phyloP scores from a whole-genome alignment of 2,113 vertebrate species.

The Campylorhamphus procurvoides region DNA sequence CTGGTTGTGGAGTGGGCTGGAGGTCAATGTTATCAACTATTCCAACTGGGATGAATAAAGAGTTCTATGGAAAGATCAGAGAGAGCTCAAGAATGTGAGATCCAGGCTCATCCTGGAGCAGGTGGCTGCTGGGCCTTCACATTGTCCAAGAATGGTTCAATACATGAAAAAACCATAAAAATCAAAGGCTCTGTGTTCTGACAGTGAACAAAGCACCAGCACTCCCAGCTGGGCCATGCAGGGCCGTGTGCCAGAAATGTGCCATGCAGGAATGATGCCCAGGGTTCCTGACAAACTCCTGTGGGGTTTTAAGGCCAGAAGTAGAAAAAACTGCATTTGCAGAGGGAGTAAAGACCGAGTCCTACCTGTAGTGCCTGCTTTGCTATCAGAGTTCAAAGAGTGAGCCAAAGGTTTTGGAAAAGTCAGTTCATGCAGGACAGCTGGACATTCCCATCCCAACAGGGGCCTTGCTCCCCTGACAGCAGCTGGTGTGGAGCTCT shows the following conservation, averaged over 20 bases:
- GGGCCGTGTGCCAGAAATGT: not conserved
- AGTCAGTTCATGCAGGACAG: too few relatives aligned
- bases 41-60: not conserved
- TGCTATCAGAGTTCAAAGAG: too few relatives aligned
- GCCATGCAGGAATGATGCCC: not conserved
- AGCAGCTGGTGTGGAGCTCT: too few relatives aligned
- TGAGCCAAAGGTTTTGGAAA: not conserved
- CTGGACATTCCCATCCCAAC: not conserved
- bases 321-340: not conserved
- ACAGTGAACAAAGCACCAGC: not conserved
- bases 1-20: fast-evolving
- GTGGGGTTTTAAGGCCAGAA: not conserved
- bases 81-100: not conserved
- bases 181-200: not conserved
- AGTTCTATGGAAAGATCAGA: not conserved
- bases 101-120: not conserved
- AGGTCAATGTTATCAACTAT: not conserved
- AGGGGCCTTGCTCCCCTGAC: not conserved
- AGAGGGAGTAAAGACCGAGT: not conserved
- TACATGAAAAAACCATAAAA: fast-evolving
- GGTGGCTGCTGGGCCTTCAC: not conserved
- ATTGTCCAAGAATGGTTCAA: not conserved
- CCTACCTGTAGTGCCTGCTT: not conserved
- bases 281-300: not conserved
- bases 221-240: not conserved